phyloP scores from a whole-genome alignment of 2,888 invertebrate species.

The Cryptocheilus praepositus region DNA sequence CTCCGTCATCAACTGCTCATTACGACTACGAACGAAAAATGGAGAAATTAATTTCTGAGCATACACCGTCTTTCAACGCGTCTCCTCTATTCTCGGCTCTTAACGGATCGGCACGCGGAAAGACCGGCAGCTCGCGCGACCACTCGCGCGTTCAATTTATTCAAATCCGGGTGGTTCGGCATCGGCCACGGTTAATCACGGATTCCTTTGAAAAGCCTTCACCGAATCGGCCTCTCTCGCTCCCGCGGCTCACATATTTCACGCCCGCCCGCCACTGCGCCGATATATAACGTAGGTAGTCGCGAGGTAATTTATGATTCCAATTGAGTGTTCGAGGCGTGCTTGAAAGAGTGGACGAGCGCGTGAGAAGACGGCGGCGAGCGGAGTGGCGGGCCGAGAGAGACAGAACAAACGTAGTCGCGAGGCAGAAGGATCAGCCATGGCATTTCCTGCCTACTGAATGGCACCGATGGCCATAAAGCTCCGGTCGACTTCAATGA shows the following conservation, averaged over 20 bases:
- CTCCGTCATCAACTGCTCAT: too few species aligned
- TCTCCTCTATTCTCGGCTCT: not conserved
- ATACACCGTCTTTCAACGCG: too few species aligned
- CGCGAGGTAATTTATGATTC: constrained; percentile 46
- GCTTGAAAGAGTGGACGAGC: constrained; percentile 39
- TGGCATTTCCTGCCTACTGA: constrained; percentile 52
- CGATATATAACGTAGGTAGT: not conserved
- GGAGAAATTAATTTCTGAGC: too few species aligned
- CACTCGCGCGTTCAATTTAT: too few species aligned
- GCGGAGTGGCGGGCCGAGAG: too few species aligned
- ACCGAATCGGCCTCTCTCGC: constrained; percentile 9
- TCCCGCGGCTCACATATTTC: not conserved
- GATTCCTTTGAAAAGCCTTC: not conserved
- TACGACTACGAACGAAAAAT: too few species aligned
- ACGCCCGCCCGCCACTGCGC: too few species aligned
- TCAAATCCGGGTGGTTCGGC: too few species aligned
- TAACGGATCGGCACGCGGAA: not conserved
- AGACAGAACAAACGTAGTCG: too few species aligned
- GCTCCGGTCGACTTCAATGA: constrained; percentile 38
- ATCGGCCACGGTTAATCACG: not conserved
- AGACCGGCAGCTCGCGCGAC: not conserved
- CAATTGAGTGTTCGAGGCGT: constrained; percentile 41
- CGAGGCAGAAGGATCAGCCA: constrained; percentile 35
- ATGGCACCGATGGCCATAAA: constrained; percentile 50
- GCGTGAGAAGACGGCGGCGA: not conserved